phyloP scores from a whole-genome alignment of 2,113 vertebrate genomes.

The Cygnus buccinator region DNA sequence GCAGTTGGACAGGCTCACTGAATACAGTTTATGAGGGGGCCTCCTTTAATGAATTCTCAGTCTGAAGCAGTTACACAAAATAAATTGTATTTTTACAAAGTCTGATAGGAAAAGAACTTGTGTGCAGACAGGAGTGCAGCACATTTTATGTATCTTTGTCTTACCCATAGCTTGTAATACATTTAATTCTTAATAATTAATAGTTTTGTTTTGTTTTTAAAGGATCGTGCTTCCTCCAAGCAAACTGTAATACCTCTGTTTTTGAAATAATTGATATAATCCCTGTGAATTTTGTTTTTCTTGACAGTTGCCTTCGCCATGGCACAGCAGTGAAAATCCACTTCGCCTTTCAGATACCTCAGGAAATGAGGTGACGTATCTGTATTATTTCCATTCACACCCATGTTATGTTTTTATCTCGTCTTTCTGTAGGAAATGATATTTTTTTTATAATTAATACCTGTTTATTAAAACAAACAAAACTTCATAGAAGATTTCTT shows the following conservation, averaged over 20 bases:
- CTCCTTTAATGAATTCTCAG: not conserved
- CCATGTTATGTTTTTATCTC: not conserved
- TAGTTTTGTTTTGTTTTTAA: not conserved
- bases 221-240: not conserved
- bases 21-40: not conserved
- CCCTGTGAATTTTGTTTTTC: not conserved
- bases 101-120: not conserved
- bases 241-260: not conserved
- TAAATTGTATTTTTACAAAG: not conserved
- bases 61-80: not conserved
- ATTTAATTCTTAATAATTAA: not conserved
- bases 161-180: not conserved
- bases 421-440: not conserved
- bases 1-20: not conserved
- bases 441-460: not conserved
- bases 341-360: not conserved
- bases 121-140: rapidly evolving
- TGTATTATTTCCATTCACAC: not conserved
- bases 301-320: not conserved
- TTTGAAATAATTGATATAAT: not conserved
- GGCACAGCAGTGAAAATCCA: not conserved
- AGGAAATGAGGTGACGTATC: not conserved
- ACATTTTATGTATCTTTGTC: not conserved
- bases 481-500: not conserved
- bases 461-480: not conserved